Evolutionary conservation across 2,113 vertebrate species (phyloP).

Genomic region (Chamaetylas fuelleborni): DNA sequence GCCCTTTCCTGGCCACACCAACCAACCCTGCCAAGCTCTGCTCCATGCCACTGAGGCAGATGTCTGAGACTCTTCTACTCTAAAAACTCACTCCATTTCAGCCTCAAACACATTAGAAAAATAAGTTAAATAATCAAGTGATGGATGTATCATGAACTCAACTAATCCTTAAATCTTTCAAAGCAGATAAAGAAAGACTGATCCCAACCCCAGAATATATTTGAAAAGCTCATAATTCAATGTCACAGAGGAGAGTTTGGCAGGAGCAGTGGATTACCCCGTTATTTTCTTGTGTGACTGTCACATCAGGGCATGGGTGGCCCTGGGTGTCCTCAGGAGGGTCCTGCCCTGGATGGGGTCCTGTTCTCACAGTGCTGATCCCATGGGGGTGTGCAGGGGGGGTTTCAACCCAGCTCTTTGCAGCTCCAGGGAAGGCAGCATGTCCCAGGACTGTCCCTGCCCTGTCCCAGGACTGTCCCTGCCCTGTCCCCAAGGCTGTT

Average conservation of each 20-base stretch:
- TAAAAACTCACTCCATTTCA: background rate
- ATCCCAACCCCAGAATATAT: conserved; percentile 23
- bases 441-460: background rate
- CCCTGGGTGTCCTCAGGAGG: background rate
- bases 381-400: background rate
- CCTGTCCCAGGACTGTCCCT: background rate
- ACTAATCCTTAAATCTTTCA: conserved; percentile 49
- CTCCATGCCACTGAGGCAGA: background rate
- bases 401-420: too few relatives aligned
- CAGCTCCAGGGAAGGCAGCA: accelerated
- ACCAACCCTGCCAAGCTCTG: background rate
- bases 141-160: conserved; percentile 37
- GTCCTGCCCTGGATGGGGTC: background rate
- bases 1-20: background rate
- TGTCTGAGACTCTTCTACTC: background rate
- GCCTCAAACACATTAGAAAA: background rate
- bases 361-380: background rate
- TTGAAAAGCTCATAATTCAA: conserved; percentile 59
- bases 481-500: accelerated
- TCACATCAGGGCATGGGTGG: background rate
- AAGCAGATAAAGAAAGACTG: conserved; percentile 63
- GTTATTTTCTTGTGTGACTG: background rate
- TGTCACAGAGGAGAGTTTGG: conserved; percentile 3
- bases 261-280: background rate
- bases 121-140: conserved; percentile 56